phyloP scores from a whole-genome alignment of 2,113 vertebrate species.

The Brevimyrus niger region DNA sequence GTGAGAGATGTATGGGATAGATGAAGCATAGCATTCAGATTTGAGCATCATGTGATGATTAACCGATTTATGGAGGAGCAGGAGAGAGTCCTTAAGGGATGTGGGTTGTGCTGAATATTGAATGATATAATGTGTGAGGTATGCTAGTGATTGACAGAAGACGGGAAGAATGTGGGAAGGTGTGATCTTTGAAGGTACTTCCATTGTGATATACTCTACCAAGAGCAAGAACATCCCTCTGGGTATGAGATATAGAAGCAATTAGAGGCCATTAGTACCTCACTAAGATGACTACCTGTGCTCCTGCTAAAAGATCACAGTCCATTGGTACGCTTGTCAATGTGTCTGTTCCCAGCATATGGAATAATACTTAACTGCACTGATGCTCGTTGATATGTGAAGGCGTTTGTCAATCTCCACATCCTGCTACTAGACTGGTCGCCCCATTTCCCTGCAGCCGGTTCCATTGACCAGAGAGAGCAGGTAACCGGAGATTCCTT shows the following conservation, averaged over 20 bases:
- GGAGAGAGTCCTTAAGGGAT: background rate
- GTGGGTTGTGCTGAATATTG: background rate
- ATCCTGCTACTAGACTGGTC: background rate
- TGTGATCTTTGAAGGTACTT: background rate
- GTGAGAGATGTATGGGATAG: background rate
- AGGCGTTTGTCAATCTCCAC: background rate
- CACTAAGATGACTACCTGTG: background rate
- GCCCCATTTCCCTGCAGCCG: background rate
- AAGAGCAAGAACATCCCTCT: background rate
- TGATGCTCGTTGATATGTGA: background rate
- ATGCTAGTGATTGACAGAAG: background rate
- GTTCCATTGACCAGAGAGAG: background rate
- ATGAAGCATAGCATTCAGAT: background rate
- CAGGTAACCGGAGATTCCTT: background rate
- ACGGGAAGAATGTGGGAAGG: background rate
- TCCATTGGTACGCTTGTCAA: background rate
- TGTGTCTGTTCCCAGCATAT: background rate
- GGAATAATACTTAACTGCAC: background rate
- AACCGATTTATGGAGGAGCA: background rate
- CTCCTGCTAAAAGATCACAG: background rate
- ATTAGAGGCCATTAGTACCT: background rate
- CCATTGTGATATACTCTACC: background rate
- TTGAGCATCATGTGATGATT: background rate
- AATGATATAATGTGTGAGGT: background rate
- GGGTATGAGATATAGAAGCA: background rate